phyloP scores from a whole-genome alignment of 2,888 invertebrate genomes.

The Acronicta alni region DNA sequence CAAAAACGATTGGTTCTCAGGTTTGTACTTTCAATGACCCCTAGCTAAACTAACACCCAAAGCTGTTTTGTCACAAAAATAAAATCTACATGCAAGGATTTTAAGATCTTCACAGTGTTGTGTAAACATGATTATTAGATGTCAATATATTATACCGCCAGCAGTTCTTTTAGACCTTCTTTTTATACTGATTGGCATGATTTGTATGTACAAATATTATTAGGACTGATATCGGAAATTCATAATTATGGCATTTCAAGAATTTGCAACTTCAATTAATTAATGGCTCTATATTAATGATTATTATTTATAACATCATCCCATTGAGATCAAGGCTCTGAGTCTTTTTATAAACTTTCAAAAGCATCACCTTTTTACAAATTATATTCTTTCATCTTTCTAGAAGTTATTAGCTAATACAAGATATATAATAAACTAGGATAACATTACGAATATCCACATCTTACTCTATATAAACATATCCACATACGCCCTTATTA shows the following conservation, averaged over 20 bases:
- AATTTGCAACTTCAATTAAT: slow-evolving; percentile 69
- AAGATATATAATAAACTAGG: slow-evolving; percentile 82
- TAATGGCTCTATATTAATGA: slow-evolving; percentile 66
- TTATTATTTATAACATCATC: slow-evolving; percentile 73
- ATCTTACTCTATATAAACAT: slow-evolving; percentile 88
- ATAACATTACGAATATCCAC: slow-evolving; percentile 86
- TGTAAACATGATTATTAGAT: slow-evolving; percentile 65
- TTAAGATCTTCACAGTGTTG: slow-evolving; percentile 52
- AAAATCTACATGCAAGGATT: slow-evolving; percentile 68
- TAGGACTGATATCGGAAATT: slow-evolving; percentile 58
- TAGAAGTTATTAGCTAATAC: slow-evolving; percentile 83
- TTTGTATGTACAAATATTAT: slow-evolving; percentile 53
- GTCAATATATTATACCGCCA: slow-evolving; percentile 75
- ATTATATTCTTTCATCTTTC: slow-evolving; percentile 72
- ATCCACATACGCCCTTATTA: slow-evolving; percentile 83
- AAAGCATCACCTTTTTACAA: slow-evolving; percentile 76
- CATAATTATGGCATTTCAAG: slow-evolving; percentile 65
- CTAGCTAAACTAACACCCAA: slow-evolving; percentile 64
- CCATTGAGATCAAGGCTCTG: slow-evolving; percentile 83
- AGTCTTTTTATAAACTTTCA: slow-evolving; percentile 71
- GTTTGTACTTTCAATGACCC: slow-evolving; percentile 34
- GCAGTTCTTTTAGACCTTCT: slow-evolving; percentile 65
- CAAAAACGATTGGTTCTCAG: slow-evolving; percentile 35
- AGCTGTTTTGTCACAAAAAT: slow-evolving; percentile 62
- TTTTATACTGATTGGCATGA: slow-evolving; percentile 37